Evolutionary conservation across 2,888 invertebrate species (phyloP).

Genomic region (Eilema depressum): DNA sequence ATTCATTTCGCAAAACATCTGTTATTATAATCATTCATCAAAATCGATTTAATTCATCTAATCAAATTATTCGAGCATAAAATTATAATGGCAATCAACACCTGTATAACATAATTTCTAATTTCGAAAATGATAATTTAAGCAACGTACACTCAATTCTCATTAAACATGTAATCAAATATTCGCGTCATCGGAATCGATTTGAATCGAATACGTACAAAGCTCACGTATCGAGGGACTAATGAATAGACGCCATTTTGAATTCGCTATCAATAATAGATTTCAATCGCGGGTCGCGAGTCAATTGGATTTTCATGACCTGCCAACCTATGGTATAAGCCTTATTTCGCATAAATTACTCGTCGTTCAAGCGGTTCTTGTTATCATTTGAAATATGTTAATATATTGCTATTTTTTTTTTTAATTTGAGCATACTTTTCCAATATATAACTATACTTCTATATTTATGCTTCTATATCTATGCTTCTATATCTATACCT

Average conservation of each 20-base stretch:
- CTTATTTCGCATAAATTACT: conserved; percentile 40
- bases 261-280: conserved; percentile 71
- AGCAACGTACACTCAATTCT: conserved; percentile 49
- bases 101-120: conserved; percentile 22
- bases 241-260: conserved; percentile 72
- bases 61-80: conserved; percentile 17
- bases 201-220: conserved; percentile 58
- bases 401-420: neutral
- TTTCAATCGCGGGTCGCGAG: conserved; percentile 62
- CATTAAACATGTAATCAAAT: conserved; percentile 56
- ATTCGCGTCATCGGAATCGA: conserved; percentile 58
- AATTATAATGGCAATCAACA: conserved; percentile 24
- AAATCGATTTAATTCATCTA: neutral
- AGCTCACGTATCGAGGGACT: conserved; percentile 61
- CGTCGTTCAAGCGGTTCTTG: neutral
- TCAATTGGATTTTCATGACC: conserved; percentile 62
- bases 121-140: conserved; percentile 42
- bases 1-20: neutral
- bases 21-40: neutral
- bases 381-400: conserved; percentile 14
- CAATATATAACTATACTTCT: too few species aligned
- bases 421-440: too few species aligned
- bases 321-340: conserved; percentile 40
- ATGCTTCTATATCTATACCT: too few species aligned
- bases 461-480: too few species aligned